phyloP scores from a whole-genome alignment of 30 jellyfish, hydroid and myxozoan genomes.

The Pelagia noctiluca region DNA sequence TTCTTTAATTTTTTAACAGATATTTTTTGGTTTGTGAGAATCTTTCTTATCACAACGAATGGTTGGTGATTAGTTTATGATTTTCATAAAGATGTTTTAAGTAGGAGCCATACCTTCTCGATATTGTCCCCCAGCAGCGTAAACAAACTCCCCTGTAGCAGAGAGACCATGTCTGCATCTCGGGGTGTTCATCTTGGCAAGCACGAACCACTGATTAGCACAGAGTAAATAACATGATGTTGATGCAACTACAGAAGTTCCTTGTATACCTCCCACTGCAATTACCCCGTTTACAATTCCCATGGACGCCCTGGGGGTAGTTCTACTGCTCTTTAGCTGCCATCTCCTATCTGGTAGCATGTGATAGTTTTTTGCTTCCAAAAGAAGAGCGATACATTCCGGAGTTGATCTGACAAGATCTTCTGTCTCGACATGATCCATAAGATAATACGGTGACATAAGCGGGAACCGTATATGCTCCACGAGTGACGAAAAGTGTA shows the following conservation, averaged over 20 bases:
- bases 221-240: conserved; percentile 91
- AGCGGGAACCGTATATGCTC: conserved; percentile 92
- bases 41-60: no score
- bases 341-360: conserved; percentile 98
- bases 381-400: conserved; percentile 87
- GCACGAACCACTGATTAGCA: conserved; percentile 94
- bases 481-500: conserved; percentile 72
- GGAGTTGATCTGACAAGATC: conserved; percentile 94
- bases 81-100: no score
- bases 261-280: conserved; percentile 99
- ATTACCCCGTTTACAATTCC: conserved; percentile 97
- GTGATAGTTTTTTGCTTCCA: conserved; percentile 98
- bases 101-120: conserved; percentile 82
- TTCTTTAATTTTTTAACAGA: no score
- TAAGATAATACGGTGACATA: conserved; percentile 95
- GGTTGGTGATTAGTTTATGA: no score
- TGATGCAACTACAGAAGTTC: conserved; percentile 98
- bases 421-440: conserved; percentile 99
- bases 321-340: conserved; percentile 94
- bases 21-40: no score
- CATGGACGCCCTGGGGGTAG: conserved; percentile 99
- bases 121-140: conserved; percentile 98
- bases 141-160: conserved; percentile 98
- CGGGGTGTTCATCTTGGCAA: conserved; percentile 99
- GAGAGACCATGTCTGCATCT: conserved; percentile 98